These are phyloP conservation scores for Sminthopsis crassicaudata DNA, from an alignment of 2,113 vertebrate species.

Conservation along the genomic window DNA sequence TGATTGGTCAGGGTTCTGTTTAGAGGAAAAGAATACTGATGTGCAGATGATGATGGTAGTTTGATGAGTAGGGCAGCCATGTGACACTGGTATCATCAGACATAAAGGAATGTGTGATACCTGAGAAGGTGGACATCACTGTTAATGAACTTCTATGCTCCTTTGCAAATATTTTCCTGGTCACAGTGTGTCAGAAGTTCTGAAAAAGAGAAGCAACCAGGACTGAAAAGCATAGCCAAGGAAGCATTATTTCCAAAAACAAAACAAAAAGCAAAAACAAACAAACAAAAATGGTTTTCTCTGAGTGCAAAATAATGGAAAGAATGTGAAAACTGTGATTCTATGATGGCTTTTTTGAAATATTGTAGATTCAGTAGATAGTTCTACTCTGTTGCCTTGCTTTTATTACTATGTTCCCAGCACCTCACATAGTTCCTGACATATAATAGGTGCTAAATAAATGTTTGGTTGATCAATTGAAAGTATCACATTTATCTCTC, in stretches of 20 bases:
- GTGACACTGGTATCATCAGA: too few relatives aligned
- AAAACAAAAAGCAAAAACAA: too few relatives aligned
- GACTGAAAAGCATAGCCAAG: background rate
- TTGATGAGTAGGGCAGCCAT: too few relatives aligned
- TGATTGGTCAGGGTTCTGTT: too few relatives aligned
- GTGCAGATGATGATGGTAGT: too few relatives aligned
- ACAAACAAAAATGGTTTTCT: background rate
- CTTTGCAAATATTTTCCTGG: background rate
- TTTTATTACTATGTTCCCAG: background rate
- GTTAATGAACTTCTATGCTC: too few relatives aligned
- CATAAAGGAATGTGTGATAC: too few relatives aligned
- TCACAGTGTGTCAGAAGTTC: background rate
- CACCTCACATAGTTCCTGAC: background rate
- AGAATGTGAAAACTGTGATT: background rate
- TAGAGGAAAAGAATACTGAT: too few relatives aligned
- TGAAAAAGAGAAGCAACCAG: background rate
- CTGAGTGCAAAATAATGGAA: background rate
- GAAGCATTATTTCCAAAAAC: background rate
- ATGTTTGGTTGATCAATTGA: background rate
- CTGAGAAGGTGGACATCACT: too few relatives aligned
- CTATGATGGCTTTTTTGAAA: background rate
- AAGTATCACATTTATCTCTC: background rate
- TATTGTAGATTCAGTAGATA: background rate
- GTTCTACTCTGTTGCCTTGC: background rate
- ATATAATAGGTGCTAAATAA: background rate